phyloP scores from a whole-genome alignment of 2,888 invertebrate species.

The Drosophila trichaetosa region DNA sequence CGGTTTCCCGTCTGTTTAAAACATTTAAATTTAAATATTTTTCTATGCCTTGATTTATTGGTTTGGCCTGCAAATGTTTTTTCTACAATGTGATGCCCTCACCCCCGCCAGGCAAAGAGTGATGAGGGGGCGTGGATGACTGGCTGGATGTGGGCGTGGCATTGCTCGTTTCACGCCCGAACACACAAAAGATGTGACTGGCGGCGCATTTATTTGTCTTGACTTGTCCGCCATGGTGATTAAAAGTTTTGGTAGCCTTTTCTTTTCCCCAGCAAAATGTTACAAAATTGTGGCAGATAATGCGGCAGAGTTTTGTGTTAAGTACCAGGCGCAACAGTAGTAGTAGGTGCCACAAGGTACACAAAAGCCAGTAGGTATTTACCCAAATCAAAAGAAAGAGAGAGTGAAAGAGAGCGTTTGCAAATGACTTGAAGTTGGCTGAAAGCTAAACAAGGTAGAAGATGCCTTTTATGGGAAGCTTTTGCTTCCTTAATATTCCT shows the following conservation, averaged over 20 bases:
- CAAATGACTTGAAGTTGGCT: not conserved
- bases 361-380: not conserved
- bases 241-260: constrained; percentile 60
- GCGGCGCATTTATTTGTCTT: constrained; percentile 68
- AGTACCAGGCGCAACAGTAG: constrained; percentile 22
- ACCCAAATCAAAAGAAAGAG: constrained; percentile 33
- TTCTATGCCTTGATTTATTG: constrained; percentile 80
- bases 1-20: constrained; percentile 60
- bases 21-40: constrained; percentile 81
- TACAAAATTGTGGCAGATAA: constrained; percentile 35
- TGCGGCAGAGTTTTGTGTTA: constrained; percentile 26
- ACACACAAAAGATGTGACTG: constrained; percentile 61
- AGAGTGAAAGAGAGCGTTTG: not conserved
- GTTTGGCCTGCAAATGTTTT: constrained; percentile 44
- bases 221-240: constrained; percentile 76
- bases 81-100: not conserved
- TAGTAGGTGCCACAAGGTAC: constrained; percentile 15
- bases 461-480: not conserved
- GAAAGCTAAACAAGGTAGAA: not conserved
- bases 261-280: constrained; percentile 1
- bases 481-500: not conserved
- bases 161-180: constrained; percentile 67
- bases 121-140: constrained; percentile 5
- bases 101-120: not conserved
- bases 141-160: constrained; percentile 26